A percentile compares a stretch with the other conserved stretches of the same genome.
Conservation (phyloP, 2,797 vertebrate genomes). For the Alectoris magna region DNA sequence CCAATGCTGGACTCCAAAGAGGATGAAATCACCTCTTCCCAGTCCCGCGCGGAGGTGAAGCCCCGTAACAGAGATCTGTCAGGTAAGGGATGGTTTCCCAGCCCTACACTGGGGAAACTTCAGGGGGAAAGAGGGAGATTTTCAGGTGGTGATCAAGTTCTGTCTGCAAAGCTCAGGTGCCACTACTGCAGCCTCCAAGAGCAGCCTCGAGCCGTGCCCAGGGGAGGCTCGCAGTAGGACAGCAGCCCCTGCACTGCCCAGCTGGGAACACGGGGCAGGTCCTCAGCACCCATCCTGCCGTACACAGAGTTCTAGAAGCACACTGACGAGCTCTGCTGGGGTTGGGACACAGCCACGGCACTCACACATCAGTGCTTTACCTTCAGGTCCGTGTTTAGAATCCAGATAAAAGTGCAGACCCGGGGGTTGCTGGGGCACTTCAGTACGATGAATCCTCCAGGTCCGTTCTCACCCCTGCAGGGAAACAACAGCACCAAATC, state of each 20-base stretch:
- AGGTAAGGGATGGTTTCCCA: neutral
- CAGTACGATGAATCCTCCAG: slow-evolving; percentile 93
- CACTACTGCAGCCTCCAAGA: neutral
- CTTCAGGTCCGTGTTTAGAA: slow-evolving; percentile 98
- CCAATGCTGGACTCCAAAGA: neutral
- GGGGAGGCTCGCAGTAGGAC: neutral
- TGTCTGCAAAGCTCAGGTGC: neutral
- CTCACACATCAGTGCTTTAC: slow-evolving; percentile 63
- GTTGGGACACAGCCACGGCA: fast-evolving
- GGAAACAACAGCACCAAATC: neutral
- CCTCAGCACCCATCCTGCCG: neutral
- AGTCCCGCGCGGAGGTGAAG: neutral
- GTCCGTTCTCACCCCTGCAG: slow-evolving; percentile 93
- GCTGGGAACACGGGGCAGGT: neutral
- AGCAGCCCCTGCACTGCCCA: neutral
- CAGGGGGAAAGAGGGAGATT: neutral
- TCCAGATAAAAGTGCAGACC: slow-evolving; percentile 95
- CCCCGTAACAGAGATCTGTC: neutral
- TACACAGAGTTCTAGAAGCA: fast-evolving
- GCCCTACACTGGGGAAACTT: fast-evolving
- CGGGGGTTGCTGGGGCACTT: slow-evolving; percentile 89
- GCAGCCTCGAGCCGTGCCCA: fast-evolving
- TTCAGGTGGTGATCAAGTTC: neutral
- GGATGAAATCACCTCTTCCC: neutral
- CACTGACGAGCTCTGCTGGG: neutral